Conservation (phyloP, 2,888 invertebrate species). For the Ennomos erosarius region DNA sequence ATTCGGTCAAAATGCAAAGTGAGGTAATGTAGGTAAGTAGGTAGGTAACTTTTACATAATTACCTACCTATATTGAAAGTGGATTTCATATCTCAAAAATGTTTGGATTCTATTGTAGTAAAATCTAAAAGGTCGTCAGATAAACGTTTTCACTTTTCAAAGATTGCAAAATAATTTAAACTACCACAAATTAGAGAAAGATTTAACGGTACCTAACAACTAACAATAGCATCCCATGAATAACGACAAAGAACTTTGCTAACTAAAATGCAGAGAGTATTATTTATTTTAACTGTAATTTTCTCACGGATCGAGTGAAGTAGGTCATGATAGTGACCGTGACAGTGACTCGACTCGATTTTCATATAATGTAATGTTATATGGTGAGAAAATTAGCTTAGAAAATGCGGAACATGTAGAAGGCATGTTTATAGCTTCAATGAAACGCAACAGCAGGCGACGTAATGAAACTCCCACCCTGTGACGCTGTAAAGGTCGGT, state of each 20-base stretch:
- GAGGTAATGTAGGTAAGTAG: too few species aligned
- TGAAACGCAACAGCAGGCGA: too few species aligned
- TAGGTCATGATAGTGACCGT: constrained; percentile 17
- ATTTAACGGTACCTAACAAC: constrained; percentile 13
- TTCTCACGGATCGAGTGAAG: constrained; percentile 15
- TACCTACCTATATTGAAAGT: too few species aligned
- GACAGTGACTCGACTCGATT: constrained; percentile 13
- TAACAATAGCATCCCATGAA: too few species aligned
- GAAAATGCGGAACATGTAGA: constrained; percentile 1
- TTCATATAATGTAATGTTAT: constrained; percentile 22
- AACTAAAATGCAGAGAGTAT: neutral
- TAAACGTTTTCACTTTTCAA: constrained; percentile 8
- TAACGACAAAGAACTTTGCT: neutral
- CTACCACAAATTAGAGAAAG: constrained; percentile 6
- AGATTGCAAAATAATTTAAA: constrained; percentile 19
- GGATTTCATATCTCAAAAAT: too few species aligned
- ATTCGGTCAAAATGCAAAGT: too few species aligned
- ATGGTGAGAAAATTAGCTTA: constrained; percentile 2
- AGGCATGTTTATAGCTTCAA: too few species aligned
- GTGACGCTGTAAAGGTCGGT: too few species aligned
- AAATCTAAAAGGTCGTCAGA: too few species aligned
- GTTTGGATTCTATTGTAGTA: too few species aligned
- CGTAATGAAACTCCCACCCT: too few species aligned
- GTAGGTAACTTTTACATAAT: too few species aligned
- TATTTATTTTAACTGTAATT: neutral